Percentiles rank a stretch among this genome's conserved stretches.
Conservation (phyloP, 2,113 vertebrate genomes). For the Mugil cephalus region DNA sequence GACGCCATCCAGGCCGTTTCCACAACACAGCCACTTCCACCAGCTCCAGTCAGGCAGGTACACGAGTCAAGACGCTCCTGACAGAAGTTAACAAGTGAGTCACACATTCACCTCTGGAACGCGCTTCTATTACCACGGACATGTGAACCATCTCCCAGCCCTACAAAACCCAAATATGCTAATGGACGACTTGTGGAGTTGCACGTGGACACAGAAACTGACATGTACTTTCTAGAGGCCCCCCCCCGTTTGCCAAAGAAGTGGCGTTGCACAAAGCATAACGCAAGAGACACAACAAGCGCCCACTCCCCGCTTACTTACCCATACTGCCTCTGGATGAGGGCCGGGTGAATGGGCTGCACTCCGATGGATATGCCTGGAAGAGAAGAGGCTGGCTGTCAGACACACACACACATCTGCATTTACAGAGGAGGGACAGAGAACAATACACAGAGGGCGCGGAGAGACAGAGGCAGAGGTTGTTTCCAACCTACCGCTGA, state of each 20-base stretch:
- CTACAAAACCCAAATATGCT: conserved; percentile 59
- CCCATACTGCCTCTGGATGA: conserved; percentile 97
- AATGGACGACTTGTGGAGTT: conserved; percentile 57
- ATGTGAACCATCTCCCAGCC: conserved; percentile 58
- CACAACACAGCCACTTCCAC: conserved; percentile 55
- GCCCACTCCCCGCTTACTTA: conserved; percentile 86
- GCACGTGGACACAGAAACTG: conserved; percentile 69
- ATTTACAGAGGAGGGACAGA: conserved; percentile 81
- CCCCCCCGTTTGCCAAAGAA: conserved; percentile 69
- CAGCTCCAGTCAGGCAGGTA: conserved; percentile 38
- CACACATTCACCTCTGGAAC: conserved; percentile 71
- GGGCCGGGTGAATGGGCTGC: conserved; percentile 94
- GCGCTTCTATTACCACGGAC: conserved; percentile 66
- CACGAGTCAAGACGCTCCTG: conserved; percentile 34
- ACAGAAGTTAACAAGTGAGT: conserved; percentile 62
- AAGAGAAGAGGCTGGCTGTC: conserved; percentile 75
- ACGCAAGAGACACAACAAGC: conserved; percentile 56
- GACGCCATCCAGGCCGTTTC: conserved; percentile 49
- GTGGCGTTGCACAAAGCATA: conserved; percentile 35
- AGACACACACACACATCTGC: conserved; percentile 77
- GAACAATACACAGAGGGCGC: conserved; percentile 80
- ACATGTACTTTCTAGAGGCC: conserved; percentile 72
- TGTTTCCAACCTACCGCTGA: conserved; percentile 52
- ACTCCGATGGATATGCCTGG: conserved; percentile 94
- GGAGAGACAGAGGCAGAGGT: conserved; percentile 62